A percentile compares a stretch with the other conserved stretches of the same genome.
Evolutionary conservation across 2,113 vertebrate genomes (phyloP).

Genomic region (Chaetura pelagica): DNA sequence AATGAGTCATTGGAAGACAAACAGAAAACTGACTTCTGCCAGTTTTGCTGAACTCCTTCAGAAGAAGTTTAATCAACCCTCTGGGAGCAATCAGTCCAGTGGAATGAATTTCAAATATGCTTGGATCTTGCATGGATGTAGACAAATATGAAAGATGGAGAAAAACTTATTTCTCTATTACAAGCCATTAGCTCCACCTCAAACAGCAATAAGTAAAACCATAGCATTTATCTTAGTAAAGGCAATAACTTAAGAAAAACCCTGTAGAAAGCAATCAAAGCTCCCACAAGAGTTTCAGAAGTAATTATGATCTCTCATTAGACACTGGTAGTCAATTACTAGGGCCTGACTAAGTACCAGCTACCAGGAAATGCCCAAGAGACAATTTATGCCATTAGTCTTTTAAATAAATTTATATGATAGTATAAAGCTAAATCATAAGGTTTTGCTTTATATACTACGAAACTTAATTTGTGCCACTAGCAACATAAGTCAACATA

Average conservation of each 20-base stretch:
- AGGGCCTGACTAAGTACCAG: neutral
- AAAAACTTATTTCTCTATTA: neutral
- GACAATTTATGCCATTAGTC: neutral
- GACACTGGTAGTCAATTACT: neutral
- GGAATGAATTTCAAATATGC: neutral
- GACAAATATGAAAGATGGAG: neutral
- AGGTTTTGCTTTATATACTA: neutral
- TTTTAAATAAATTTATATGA: neutral
- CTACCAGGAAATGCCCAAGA: neutral
- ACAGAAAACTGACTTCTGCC: neutral
- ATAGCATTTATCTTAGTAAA: neutral
- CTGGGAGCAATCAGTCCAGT: neutral
- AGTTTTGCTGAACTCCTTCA: neutral
- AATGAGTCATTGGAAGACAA: neutral
- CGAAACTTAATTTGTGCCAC: neutral
- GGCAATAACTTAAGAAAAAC: neutral
- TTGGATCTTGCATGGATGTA: neutral
- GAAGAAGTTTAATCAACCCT: neutral
- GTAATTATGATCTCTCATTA: neutral
- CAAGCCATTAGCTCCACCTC: neutral
- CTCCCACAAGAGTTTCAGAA: neutral
- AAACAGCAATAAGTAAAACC: neutral
- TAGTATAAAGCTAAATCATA: neutral
- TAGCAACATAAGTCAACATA: neutral
- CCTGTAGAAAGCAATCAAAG: neutral